These are phyloP conservation scores for Hycleus phaleratus DNA, from an alignment of 1,140 invertebrate genomes.

Conservation along the genomic window DNA sequence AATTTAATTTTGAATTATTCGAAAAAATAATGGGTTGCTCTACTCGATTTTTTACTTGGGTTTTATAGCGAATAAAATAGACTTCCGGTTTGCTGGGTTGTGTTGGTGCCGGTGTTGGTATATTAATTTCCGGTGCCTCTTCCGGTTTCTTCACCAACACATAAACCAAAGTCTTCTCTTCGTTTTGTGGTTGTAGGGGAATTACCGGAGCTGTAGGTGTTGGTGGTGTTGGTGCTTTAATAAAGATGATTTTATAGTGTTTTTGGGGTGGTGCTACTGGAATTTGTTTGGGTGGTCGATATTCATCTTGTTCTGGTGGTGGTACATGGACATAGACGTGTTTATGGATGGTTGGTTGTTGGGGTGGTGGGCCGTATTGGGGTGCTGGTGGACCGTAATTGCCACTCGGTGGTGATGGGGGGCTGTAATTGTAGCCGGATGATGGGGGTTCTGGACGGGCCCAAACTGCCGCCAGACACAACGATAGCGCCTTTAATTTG, in stretches of 20 bases:
- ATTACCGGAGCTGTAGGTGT: constrained; percentile 67
- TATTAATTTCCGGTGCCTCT: constrained; percentile 64
- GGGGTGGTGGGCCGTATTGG: constrained; percentile 63
- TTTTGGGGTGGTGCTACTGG: constrained; percentile 68
- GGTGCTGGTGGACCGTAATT: constrained; percentile 47
- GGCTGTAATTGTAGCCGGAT: constrained; percentile 22
- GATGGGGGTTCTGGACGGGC: constrained; percentile 14
- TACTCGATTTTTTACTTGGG: constrained; percentile 50
- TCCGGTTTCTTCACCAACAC: constrained; percentile 80
- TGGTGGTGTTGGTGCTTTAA: constrained; percentile 74
- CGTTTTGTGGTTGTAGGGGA: constrained; percentile 67
- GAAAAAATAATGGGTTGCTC: neutral
- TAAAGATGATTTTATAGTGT: constrained; percentile 85
- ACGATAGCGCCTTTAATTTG: too few species aligned
- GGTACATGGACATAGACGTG: constrained; percentile 82
- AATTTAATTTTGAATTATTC: neutral
- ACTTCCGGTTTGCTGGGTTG: constrained; percentile 76
- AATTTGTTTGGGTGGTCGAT: constrained; percentile 54
- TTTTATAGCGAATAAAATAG: constrained; percentile 81
- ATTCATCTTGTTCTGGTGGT: constrained; percentile 70
- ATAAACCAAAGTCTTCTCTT: constrained; percentile 80
- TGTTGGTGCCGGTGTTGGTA: constrained; percentile 68
- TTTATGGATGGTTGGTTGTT: constrained; percentile 70
- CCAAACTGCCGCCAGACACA: neutral
- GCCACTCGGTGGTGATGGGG: constrained; percentile 38